phyloP scores from a whole-genome alignment of 2,113 vertebrate genomes.

The Grammomys surdaster region DNA sequence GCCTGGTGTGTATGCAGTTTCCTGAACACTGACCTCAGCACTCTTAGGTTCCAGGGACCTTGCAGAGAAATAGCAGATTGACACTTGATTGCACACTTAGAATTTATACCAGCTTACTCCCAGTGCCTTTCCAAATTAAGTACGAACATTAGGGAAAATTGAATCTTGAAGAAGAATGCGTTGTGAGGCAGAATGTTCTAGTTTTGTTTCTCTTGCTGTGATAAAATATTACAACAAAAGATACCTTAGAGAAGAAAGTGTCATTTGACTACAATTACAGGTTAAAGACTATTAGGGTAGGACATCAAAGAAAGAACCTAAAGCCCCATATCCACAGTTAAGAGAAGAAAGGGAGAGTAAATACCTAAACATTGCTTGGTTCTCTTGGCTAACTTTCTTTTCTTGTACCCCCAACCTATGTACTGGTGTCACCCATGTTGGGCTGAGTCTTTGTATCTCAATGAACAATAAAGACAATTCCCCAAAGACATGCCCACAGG shows the following conservation, averaged over 20 bases:
- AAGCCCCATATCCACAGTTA: too few species aligned
- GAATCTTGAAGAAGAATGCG: too few species aligned
- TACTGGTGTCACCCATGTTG: too few species aligned
- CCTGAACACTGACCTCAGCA: background rate
- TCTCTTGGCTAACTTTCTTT: too few species aligned
- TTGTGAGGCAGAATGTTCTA: background rate
- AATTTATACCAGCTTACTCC: background rate
- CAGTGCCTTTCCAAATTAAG: background rate
- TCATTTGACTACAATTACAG: background rate
- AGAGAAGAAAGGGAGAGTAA: background rate
- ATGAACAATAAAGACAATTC: background rate
- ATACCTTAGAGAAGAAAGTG: background rate
- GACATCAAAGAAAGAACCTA: background rate
- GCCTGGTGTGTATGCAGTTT: rapidly evolving
- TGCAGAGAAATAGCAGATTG: background rate
- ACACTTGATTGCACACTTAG: background rate
- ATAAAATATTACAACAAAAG: background rate
- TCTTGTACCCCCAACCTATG: background rate
- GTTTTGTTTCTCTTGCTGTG: background rate
- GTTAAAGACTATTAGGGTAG: background rate
- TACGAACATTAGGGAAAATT: too few species aligned
- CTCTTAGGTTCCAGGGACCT: background rate
- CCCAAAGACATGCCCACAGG: background rate
- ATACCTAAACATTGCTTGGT: too few species aligned
- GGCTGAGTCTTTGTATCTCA: too few species aligned